Conservation (phyloP, 2,113 vertebrate genomes). For the Baryphthengus martii region DNA sequence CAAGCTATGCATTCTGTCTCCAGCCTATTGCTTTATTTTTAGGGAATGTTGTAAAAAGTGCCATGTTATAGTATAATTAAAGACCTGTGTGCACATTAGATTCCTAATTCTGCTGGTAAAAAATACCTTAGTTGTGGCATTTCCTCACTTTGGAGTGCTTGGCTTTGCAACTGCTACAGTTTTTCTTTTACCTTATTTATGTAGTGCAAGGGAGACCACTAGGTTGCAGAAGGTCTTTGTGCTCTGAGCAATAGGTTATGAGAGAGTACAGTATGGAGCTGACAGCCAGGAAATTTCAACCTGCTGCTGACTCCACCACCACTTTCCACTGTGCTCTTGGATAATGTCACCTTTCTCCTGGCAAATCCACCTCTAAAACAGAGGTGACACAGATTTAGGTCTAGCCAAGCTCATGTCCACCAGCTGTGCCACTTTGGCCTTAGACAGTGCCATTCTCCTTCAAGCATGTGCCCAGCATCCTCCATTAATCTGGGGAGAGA, state of each 20-base stretch:
- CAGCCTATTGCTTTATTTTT: not conserved
- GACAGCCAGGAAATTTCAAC: not conserved
- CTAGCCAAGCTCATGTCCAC: not conserved
- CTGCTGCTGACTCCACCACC: not conserved
- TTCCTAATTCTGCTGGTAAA: not conserved
- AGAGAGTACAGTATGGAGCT: fast-evolving
- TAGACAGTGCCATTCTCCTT: not conserved
- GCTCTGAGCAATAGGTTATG: not conserved
- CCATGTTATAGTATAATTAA: not conserved
- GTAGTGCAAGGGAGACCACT: not conserved
- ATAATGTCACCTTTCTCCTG: not conserved
- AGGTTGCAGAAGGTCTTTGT: not conserved
- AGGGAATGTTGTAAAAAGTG: not conserved
- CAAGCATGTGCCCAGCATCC: fast-evolving
- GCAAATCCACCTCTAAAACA: not conserved
- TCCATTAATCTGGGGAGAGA: fast-evolving
- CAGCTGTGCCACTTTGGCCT: not conserved
- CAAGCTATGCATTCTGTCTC: not conserved
- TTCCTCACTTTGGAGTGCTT: not conserved
- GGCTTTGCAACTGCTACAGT: not conserved
- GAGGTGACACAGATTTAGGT: fast-evolving
- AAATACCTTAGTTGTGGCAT: not conserved
- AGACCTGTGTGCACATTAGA: not conserved
- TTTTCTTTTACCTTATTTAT: not conserved
- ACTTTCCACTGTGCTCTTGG: not conserved